Evolutionary conservation across 2,113 vertebrate species (phyloP), one percentile per base, ranked within the genome.

Genomic region (Ancistrus triradiatus): DNA sequence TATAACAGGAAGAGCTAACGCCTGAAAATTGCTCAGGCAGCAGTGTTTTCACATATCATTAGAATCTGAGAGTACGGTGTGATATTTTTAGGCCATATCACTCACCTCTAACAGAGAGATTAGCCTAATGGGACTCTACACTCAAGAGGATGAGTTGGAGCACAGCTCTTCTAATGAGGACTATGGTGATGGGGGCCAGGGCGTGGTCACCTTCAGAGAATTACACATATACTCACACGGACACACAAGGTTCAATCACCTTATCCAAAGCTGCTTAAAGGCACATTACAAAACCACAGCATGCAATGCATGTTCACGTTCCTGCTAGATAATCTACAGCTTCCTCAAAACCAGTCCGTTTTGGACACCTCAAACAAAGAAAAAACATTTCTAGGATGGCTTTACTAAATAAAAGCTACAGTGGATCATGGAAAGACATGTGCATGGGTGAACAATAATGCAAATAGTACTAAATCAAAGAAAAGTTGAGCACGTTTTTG

Each of bases 111-210:
- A 66, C 28, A 56, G 33, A 48, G 31, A 84, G 85, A 87, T 87
- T 87, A 86, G 69, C 78, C 79, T 85, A 85, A 86, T 85, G 77
- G 83, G 78, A 84, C 76, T 74, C 76, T 79, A 83, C 81, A 84
- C 79, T 76, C 77, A 48, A 80, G 80, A 86, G 84, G 84, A 84
- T 81, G 79, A 77, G 75, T 67, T 76, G 79, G 79, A 83, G 77
- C 59, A 68, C 66, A 66, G 76, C 78, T 68, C 33, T 65, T 44
- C 63, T 79, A 80, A 81, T 79, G 81, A 84, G 82, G 80, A 66
- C 81, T 70, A 69, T 70, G 70, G 72, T 78, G 74, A 80, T 76
- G 48, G 69, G 73, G 64, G 72, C 66, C 42, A n/a, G 35, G 68
- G 64, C 63, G 27, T 46, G 25, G 66, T 73, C 77, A 77, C 66